Base-by-base conservation (phyloP, 2,797 vertebrate species). In the Myotis vivesi region DNA sequence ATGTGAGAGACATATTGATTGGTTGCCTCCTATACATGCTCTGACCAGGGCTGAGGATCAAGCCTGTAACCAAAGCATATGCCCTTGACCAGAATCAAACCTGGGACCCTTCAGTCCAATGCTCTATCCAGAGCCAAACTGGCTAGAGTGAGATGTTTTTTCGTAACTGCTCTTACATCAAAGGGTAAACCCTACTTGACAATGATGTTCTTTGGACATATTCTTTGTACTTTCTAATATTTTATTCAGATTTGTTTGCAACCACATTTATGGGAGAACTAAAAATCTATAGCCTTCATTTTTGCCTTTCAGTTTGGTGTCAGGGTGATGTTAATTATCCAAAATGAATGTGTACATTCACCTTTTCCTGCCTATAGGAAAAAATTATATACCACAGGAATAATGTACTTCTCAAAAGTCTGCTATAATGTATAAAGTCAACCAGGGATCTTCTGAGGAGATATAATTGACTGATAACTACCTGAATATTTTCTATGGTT, bases 171-270 rank as follows among this genome's bases (percentile, higher is more conserved):
- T 90, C 59, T 92, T 69, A 80, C 22, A 75, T 44, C 28, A 51
- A 71, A 94, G 64, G 64, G 33, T 72, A 79, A 92, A 69, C 36
- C 13, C 57, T 51, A 55, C 16, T 20, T 55, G 41, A 19, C 44
- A 92, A 91, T 41, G 33, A 80, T 75, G 8, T 71, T 72, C 46
- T 90, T 90, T 53, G 44, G 46, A 90, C 25, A 19, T 44, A 80
- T 44, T 44, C 75, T 87, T 75, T 87, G 4, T 79, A 87, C 19
- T 30, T 87, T 38, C 33, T 87, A 92, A 44, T 69, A 57, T 30
- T 77, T 49, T 53, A 71, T 30, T 96, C 41, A 76, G n/a, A 87
- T 68, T 84, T 92, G 41, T 80, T 94, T 92, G 46, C 8, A 87
- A 15, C 19, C 53, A 84, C 71, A 77, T 41, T 62, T 36, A 86